A percentile compares a stretch with the other conserved stretches of the same genome.
Evolutionary conservation across 2,888 invertebrate species (phyloP).

Genomic region (Cistogaster globosa): DNA sequence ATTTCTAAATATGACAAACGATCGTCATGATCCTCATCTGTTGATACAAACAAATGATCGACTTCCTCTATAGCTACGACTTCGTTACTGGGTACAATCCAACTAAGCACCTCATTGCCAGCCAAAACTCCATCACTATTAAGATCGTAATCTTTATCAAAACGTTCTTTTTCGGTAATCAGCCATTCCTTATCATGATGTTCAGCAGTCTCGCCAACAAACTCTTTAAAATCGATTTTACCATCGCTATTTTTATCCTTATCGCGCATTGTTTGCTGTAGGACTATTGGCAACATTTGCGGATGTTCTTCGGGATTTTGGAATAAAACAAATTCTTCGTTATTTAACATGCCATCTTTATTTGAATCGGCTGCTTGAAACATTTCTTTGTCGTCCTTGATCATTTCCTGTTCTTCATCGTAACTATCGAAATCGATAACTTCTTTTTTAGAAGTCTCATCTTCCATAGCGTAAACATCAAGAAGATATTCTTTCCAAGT

Average conservation of each 20-base stretch:
- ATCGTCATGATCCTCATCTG: constrained; percentile 94
- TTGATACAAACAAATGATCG: constrained; percentile 92
- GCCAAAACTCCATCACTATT: constrained; percentile 92
- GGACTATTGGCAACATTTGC: constrained; percentile 91
- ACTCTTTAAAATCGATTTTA: constrained; percentile 89
- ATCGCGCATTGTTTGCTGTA: constrained; percentile 92
- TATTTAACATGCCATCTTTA: constrained; percentile 89
- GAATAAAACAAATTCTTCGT: constrained; percentile 93
- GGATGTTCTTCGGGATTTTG: constrained; percentile 97
- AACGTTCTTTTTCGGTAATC: constrained; percentile 90
- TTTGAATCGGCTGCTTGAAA: constrained; percentile 94
- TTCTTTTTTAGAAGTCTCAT: constrained; percentile 83
- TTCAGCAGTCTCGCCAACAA: constrained; percentile 83
- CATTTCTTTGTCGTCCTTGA: constrained; percentile 92
- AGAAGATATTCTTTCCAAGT: constrained; percentile 96
- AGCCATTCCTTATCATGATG: constrained; percentile 90
- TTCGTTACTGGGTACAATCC: constrained; percentile 95
- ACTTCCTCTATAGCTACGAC: constrained; percentile 96
- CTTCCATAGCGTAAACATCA: constrained; percentile 92
- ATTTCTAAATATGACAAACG: constrained; percentile 91
- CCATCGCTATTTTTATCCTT: constrained; percentile 95
- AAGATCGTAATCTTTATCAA: constrained; percentile 92
- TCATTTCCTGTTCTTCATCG: constrained; percentile 85
- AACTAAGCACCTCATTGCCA: constrained; percentile 90
- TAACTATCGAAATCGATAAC: constrained; percentile 83